These are phyloP conservation scores for Danaus melanippus DNA, from an alignment of 1,140 invertebrate genomes.

Conservation along the genomic window DNA sequence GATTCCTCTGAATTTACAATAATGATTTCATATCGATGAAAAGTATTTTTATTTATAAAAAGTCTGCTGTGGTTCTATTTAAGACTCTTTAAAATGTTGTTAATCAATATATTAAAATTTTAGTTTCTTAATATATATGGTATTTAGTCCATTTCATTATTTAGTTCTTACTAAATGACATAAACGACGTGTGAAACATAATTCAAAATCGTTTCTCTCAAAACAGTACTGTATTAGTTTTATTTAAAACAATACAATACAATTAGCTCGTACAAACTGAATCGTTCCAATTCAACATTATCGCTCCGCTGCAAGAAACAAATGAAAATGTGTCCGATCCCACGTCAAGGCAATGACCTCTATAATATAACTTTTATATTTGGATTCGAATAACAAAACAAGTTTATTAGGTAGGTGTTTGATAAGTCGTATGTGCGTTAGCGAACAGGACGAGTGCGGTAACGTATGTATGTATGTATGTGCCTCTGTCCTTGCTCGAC, in stretches of 20 bases:
- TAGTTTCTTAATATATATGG: no score
- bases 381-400: constrained; percentile 31
- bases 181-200: no score
- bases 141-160: no score
- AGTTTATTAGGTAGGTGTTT: constrained; percentile 20
- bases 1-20: no score
- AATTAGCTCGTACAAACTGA: constrained; percentile 10
- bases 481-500: constrained; percentile 53
- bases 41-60: no score
- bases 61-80: no score
- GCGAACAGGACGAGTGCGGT: constrained; percentile 40
- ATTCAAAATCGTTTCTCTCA: no score
- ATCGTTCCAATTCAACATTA: constrained; percentile 22
- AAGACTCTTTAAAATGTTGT: no score
- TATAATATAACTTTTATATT: constrained; percentile 36
- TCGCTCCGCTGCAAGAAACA: constrained; percentile 20
- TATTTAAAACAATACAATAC: constrained; percentile 2
- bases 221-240: no score
- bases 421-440: constrained; percentile 14
- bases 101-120: no score
- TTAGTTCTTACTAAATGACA: no score
- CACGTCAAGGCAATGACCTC: constrained; percentile 28
- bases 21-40: no score
- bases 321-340: constrained; percentile 24
- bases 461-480: constrained; percentile 1